Conservation (phyloP, 2,888 invertebrate genomes). For the Agrochola lychnidis region DNA sequence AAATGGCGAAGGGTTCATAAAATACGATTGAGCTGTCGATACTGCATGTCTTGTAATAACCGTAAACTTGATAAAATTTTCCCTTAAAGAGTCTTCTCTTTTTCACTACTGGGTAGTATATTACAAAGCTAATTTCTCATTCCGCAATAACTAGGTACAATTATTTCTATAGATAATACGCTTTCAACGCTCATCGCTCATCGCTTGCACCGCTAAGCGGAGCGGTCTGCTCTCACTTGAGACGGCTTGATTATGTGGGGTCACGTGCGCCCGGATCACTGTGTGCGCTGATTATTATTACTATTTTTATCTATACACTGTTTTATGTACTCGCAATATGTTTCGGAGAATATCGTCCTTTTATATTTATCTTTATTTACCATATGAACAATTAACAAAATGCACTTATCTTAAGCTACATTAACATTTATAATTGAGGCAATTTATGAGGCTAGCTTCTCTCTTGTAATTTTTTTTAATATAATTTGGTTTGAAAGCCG, state of each 20-base stretch:
- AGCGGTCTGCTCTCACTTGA: constrained; percentile 71
- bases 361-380: neutral
- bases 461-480: too few relatives aligned
- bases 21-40: too few relatives aligned
- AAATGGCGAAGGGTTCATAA: too few relatives aligned
- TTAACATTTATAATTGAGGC: neutral
- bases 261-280: constrained; percentile 79
- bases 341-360: constrained; percentile 2
- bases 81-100: too few relatives aligned
- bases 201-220: constrained; percentile 34
- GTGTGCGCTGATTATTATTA: constrained; percentile 63
- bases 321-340: constrained; percentile 21
- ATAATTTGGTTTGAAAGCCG: neutral
- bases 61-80: too few relatives aligned
- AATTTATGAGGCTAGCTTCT: too few relatives aligned
- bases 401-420: neutral
- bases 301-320: constrained; percentile 55
- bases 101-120: too few relatives aligned
- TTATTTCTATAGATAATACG: too few relatives aligned
- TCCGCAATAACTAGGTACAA: too few relatives aligned
- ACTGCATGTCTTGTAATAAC: too few relatives aligned
- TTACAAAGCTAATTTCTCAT: too few relatives aligned
- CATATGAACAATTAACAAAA: neutral
- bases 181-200: constrained; percentile 43
- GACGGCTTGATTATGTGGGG: constrained; percentile 80